phyloP scores from a whole-genome alignment of 2,113 vertebrate genomes.

The Rhineura floridana region DNA sequence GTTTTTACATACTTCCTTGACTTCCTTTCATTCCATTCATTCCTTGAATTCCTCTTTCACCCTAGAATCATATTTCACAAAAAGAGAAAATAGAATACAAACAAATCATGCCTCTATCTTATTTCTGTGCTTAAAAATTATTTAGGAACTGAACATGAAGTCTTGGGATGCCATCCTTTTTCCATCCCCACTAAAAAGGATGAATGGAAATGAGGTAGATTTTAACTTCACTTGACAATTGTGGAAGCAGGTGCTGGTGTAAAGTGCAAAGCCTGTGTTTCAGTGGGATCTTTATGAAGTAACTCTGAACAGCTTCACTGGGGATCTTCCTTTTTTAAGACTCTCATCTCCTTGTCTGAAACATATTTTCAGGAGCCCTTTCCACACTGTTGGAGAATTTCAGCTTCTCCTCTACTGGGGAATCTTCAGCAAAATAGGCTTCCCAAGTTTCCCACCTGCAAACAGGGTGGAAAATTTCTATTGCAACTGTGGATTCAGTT shows the following conservation, averaged over 20 bases:
- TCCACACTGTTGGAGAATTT: too few relatives aligned
- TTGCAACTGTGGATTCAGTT: too few relatives aligned
- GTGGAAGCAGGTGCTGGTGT: neutral
- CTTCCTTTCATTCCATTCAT: constrained; percentile 7
- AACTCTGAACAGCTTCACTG: neutral
- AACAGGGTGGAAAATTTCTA: too few relatives aligned
- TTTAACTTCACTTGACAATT: neutral
- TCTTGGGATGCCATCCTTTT: neutral
- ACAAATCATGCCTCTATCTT: neutral
- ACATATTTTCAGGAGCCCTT: too few relatives aligned
- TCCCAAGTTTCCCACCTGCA: too few relatives aligned
- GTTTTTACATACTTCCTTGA: constrained; percentile 25
- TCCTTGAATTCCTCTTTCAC: constrained; percentile 18
- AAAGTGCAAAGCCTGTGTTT: neutral
- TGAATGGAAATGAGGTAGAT: neutral
- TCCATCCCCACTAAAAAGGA: neutral
- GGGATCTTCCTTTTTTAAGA: neutral
- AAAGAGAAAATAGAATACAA: neutral
- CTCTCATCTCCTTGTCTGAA: neutral
- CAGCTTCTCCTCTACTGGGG: too few relatives aligned
- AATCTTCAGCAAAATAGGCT: too few relatives aligned
- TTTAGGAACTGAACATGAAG: neutral
- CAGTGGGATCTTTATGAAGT: neutral
- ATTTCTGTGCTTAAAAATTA: neutral
- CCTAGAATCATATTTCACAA: neutral